These are phyloP conservation scores for Macrotis lagotis DNA, from an alignment of 2,113 vertebrate genomes.

Conservation along the genomic window DNA sequence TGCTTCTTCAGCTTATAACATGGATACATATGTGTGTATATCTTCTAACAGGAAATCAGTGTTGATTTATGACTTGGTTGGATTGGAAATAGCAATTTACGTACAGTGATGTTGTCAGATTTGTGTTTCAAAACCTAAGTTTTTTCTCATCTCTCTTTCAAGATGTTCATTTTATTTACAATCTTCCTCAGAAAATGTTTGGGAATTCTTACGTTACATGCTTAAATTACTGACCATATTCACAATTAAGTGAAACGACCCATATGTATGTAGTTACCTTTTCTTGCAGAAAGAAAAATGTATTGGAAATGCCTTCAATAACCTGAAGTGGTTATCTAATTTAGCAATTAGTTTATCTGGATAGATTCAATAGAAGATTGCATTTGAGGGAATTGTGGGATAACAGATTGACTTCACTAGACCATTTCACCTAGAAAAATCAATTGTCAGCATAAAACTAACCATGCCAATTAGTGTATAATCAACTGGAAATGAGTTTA, in stretches of 20 bases:
- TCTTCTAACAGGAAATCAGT: not conserved
- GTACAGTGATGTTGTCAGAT: not conserved
- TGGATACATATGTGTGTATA: not conserved
- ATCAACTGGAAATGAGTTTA: constrained; percentile 63
- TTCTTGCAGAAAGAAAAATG: constrained; percentile 34
- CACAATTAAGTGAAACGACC: constrained; percentile 1
- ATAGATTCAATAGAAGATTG: constrained; percentile 52
- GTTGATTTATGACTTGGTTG: not conserved
- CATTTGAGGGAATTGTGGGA: constrained; percentile 15
- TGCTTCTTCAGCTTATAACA: not conserved
- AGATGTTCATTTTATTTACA: not conserved
- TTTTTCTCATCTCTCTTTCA: not conserved
- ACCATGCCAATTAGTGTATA: constrained; percentile 58
- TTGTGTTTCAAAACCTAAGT: not conserved
- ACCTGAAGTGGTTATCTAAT: constrained; percentile 34
- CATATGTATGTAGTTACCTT: constrained; percentile 41
- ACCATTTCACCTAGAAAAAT: constrained; percentile 59
- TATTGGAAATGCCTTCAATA: constrained; percentile 60
- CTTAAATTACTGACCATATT: constrained; percentile 36
- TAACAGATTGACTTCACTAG: constrained; percentile 44
- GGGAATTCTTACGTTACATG: not conserved
- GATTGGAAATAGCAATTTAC: not conserved
- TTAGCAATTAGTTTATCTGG: constrained; percentile 54
- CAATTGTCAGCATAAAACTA: constrained; percentile 48
- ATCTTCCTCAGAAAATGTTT: not conserved